Evolutionary conservation across 2,113 vertebrate species (phyloP), one percentile per base, ranked within the genome.

Genomic region (Nothocercus nigrocapillus): DNA sequence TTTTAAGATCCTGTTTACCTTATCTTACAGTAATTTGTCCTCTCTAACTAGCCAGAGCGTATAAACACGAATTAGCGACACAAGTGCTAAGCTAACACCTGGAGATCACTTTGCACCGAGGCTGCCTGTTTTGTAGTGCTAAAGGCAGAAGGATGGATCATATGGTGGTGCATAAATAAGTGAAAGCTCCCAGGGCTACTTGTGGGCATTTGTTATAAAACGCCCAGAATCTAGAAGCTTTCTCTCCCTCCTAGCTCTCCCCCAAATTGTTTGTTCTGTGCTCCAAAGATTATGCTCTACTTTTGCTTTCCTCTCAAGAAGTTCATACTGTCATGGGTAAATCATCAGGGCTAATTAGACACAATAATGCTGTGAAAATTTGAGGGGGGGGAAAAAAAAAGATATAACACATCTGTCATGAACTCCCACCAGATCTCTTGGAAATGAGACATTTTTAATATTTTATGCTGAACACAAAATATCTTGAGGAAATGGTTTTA

Each of bases 361-460:
- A 79, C 95, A 96, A 96, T 97, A 97, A 97, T 88, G 70, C 94
- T 95, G 85, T 18, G 94, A 91, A 77, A 97, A 92, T 51, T 58
- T 25, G 69, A 86, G 21, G 49, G 49, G 4, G 22, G 36, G 36
- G 36, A 24, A 11, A 22, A 49, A 75, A 73, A 86, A 83, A 96
- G 85, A 96, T 97, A 94, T 84, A 97, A 95, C 58, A 89, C 97
- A 98, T 97, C 98, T 98, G 96, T 98, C 97, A 95, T 96, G 95
- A 98, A 97, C 95, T 98, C 98, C 98, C 97, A 98, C 94, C 97
- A 98, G 97, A 97, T 97, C 96, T 96, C 95, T 97, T 97, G 95
- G 95, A 98, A 97, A 97, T 96, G 95, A 98, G 97, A 95, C 95
- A 95, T 97, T 98, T 97, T 98, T 97, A 98, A 98, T 98, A 98